Percentiles rank a stretch among this genome's conserved stretches.
phyloP scores from a whole-genome alignment of 37 sponge, comb jelly and placozoan genomes.

The Beroe forskalii region DNA sequence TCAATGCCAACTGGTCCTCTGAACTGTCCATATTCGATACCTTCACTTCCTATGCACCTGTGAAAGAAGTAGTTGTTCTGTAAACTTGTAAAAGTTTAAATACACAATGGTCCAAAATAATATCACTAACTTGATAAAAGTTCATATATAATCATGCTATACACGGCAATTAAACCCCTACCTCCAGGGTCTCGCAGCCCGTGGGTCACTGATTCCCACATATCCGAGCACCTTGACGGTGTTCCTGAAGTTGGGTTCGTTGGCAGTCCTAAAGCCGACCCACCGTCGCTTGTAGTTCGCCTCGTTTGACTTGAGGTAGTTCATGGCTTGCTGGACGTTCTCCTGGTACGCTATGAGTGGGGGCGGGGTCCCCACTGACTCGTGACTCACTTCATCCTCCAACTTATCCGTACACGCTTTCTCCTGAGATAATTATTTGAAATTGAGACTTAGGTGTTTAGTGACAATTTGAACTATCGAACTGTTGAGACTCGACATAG shows the following conservation, averaged over 20 bases:
- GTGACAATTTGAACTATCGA: too few relatives aligned
- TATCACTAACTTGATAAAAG: too few relatives aligned
- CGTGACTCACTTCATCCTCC: neutral
- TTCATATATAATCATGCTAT: too few relatives aligned
- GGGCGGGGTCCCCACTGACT: neutral
- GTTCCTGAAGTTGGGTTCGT: constrained; percentile 62
- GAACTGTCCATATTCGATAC: constrained; percentile 8
- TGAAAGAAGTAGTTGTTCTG: neutral
- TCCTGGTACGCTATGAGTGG: constrained; percentile 45
- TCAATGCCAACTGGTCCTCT: constrained; percentile 45
- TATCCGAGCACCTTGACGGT: constrained; percentile 60
- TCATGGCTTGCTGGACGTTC: constrained; percentile 45
- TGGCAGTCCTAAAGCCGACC: constrained; percentile 61
- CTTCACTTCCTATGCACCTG: constrained; percentile 40
- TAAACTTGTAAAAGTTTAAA: too few relatives aligned
- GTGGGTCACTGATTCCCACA: constrained; percentile 40
- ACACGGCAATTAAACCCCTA: too few relatives aligned
- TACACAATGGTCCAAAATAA: too few relatives aligned
- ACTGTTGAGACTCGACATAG: too few relatives aligned
- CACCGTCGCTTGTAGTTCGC: constrained; percentile 54
- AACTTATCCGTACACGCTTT: neutral
- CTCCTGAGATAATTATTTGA: constrained; percentile 22
- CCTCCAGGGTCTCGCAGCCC: constrained; percentile 30
- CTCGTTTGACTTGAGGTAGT: constrained; percentile 52
- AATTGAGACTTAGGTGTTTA: too few relatives aligned